A percentile compares a stretch with the other conserved stretches of the same genome.
These are phyloP conservation scores for Drosophila mimica DNA, from an alignment of 2,888 invertebrate genomes.

Conservation along the genomic window DNA sequence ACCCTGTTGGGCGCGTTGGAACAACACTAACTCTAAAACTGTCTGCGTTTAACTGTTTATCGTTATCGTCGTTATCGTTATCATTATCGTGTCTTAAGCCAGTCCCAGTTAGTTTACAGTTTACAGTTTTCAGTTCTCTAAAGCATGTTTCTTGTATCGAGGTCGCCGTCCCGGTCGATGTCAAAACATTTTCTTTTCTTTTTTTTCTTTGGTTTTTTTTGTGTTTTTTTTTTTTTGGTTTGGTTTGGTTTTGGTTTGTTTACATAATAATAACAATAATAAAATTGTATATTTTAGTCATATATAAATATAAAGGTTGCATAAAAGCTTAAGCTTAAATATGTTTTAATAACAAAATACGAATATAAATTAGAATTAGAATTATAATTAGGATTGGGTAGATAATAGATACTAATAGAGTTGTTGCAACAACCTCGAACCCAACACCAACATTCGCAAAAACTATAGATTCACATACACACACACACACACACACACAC, in stretches of 20 bases:
- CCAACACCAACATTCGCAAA: constrained; percentile 36
- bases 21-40: constrained; percentile 69
- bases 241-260: constrained; percentile 37
- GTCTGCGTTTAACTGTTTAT: constrained; percentile 43
- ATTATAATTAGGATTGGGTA: constrained; percentile 7
- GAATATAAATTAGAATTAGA: constrained; percentile 24
- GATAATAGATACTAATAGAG: constrained; percentile 27
- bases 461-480: not conserved
- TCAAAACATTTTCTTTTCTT: constrained; percentile 51
- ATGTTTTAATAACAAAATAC: constrained; percentile 48
- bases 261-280: constrained; percentile 82
- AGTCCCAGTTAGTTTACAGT: constrained; percentile 24
- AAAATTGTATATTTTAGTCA: constrained; percentile 84
- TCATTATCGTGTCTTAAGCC: constrained; percentile 20
- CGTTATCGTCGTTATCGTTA: constrained; percentile 9
- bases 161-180: constrained; percentile 26
- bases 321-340: constrained; percentile 59
- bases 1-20: constrained; percentile 60
- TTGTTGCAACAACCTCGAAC: constrained; percentile 33
- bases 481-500: constrained; percentile 1
- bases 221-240: constrained; percentile 14
- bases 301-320: constrained; percentile 71
- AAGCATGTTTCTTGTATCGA: constrained; percentile 22
- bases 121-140: constrained; percentile 22
- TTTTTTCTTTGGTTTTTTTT: constrained; percentile 54